Conservation (phyloP, 2,888 invertebrate species). For the Sminthurinus aureus region DNA sequence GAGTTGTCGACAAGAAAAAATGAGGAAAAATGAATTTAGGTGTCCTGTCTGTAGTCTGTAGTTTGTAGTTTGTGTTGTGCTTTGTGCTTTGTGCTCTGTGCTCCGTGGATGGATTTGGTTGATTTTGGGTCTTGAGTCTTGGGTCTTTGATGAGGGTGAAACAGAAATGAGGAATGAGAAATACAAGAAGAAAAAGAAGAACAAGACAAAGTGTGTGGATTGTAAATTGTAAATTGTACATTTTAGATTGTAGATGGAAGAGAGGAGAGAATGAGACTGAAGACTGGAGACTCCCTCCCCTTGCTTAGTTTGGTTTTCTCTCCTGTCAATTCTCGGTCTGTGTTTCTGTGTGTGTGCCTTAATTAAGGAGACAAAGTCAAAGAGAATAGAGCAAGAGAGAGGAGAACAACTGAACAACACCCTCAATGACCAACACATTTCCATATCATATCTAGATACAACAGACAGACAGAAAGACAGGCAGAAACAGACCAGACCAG, state of each 20-base stretch:
- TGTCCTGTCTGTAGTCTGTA: neutral
- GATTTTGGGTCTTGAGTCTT: neutral
- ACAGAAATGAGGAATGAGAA: neutral
- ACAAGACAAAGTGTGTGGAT: too few relatives aligned
- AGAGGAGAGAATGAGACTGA: too few relatives aligned
- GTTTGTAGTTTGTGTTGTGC: too few relatives aligned
- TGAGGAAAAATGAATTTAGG: constrained; percentile 10
- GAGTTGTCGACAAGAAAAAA: neutral
- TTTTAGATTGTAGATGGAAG: too few relatives aligned
- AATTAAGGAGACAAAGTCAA: constrained; percentile 11
- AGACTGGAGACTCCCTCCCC: constrained; percentile 6
- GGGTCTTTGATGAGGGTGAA: neutral
- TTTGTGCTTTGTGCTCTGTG: too few relatives aligned
- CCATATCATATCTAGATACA: neutral
- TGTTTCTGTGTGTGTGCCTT: neutral
- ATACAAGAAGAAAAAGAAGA: neutral
- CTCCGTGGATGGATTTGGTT: too few relatives aligned
- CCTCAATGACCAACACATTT: constrained; percentile 20
- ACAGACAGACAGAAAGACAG: too few relatives aligned
- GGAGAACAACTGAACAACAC: constrained; percentile 20
- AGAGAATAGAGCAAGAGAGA: constrained; percentile 18
- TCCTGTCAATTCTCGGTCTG: neutral
- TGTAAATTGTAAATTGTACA: too few relatives aligned
- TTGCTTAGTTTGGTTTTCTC: neutral
- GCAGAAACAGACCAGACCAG: too few relatives aligned